Conservation (phyloP, 1,140 invertebrate species). For the Copidosoma floridanum region DNA sequence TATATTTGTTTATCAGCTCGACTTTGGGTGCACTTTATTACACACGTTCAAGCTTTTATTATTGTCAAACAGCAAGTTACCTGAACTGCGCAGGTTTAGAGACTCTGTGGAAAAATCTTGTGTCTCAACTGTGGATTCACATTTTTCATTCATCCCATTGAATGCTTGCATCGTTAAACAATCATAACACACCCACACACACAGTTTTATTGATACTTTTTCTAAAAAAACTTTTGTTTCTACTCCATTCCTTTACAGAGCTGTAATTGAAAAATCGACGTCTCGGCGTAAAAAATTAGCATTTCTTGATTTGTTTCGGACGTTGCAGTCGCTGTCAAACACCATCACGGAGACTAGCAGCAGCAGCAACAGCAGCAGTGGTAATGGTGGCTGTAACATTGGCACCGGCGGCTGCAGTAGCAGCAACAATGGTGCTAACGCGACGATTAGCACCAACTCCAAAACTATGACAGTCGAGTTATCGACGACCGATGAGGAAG, state of each 20-base stretch:
- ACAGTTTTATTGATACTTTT: no score
- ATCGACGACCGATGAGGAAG: slow-evolving; percentile 27
- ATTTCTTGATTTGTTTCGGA: slow-evolving; percentile 24
- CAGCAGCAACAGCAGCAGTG: background rate
- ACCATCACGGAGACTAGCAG: slow-evolving; percentile 1
- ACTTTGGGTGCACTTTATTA: no score
- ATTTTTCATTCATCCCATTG: no score
- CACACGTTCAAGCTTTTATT: no score
- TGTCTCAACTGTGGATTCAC: no score
- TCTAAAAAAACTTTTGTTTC: no score
- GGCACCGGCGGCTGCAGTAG: background rate
- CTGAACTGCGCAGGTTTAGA: no score
- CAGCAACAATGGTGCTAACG: background rate
- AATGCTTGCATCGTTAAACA: no score
- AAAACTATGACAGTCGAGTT: background rate
- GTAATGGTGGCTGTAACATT: background rate
- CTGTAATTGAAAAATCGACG: slow-evolving; percentile 14
- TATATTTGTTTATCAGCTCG: no score
- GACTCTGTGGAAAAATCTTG: no score
- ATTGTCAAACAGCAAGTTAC: no score
- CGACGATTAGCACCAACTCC: background rate
- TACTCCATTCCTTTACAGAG: slow-evolving; percentile 20
- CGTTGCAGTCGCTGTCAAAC: slow-evolving; percentile 25
- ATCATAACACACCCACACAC: no score
- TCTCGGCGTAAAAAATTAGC: slow-evolving; percentile 16